phyloP scores from a whole-genome alignment of 2,113 vertebrate genomes.

The Nothoprocta pentlandii region DNA sequence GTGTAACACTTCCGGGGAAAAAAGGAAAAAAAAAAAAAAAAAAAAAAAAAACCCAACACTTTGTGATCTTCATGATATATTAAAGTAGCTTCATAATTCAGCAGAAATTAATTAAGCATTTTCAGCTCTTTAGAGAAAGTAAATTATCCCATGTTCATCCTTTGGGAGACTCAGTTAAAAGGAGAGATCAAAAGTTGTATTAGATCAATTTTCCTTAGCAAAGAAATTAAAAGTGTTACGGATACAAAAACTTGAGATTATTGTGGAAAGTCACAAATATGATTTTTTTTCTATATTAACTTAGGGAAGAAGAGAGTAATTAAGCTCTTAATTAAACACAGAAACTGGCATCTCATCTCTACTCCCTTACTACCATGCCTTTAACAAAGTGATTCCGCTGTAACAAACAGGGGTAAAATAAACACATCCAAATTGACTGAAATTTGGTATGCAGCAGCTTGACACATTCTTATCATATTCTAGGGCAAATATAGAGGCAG shows the following conservation, averaged over 20 bases:
- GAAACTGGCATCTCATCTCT: neutral
- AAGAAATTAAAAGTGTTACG: neutral
- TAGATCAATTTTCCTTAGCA: neutral
- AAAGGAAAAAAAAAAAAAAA: too few species aligned
- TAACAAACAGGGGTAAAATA: accelerated
- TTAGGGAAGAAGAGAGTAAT: neutral
- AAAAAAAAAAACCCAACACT: neutral
- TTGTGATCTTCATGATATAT: neutral
- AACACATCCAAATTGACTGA: neutral
- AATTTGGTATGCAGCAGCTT: neutral
- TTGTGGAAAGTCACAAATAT: neutral
- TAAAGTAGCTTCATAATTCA: neutral
- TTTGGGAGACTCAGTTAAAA: neutral
- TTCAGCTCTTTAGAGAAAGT: neutral
- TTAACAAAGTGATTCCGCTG: neutral
- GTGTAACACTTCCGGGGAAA: neutral
- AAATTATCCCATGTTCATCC: neutral
- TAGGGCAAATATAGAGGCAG: neutral
- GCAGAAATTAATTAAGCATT: constrained; percentile 22
- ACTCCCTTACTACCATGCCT: neutral
- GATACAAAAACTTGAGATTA: neutral
- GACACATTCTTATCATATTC: neutral
- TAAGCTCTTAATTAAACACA: neutral
- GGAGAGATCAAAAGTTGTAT: neutral
- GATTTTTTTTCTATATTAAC: neutral